Base-by-base conservation (phyloP, 2,888 invertebrate genomes). In the Ophraella communa region DNA sequence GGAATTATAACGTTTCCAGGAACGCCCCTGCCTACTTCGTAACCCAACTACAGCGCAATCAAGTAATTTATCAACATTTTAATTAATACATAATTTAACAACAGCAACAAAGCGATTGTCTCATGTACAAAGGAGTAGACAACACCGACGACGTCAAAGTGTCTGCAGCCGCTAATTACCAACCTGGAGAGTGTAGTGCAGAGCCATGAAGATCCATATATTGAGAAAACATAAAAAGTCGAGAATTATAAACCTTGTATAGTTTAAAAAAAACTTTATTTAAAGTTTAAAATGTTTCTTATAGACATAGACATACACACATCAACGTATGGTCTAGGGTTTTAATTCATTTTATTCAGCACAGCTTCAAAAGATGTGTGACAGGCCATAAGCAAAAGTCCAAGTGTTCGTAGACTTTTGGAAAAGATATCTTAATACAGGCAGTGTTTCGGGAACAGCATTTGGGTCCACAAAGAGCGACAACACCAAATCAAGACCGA, bases 61-160 rank as follows among this genome's bases (percentile, higher is more conserved):
- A 77, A 77, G 77, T 78, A 78, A 79, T 79, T 79, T 78, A 80
- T 80, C 79, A 80, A 78, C 78, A 80, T 80, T 80, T 80, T 80
- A 80, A 80, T 80, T 80, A 80, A 80, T 80, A 78, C 77, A 78
- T 79, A 79, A 80, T 80, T 60, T 79, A 80, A 79, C 78, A 79
- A 77, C 78, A 77, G 77, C 78, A 77, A 79, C 79, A 79, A 79
- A 78, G 78, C 77, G 76, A 78, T 79, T 78, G 78, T 78, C 77
- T 76, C 75, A 56, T 53, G 52, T 54, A 62, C 62, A 64, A 64
- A 58, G 64, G 53, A 54, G 53, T 53, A 64, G 64, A 64, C 58
- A 58, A 58, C 63, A 58, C 58, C 49, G 49, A 27, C 49, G 27
- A 27, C 49, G 18, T 24, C 54, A 39, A 58, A 47, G 54, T 33